Evolutionary conservation across 1,140 invertebrate species (phyloP), one percentile per base, ranked within the genome.

Genomic region (Microplitis mediator): DNA sequence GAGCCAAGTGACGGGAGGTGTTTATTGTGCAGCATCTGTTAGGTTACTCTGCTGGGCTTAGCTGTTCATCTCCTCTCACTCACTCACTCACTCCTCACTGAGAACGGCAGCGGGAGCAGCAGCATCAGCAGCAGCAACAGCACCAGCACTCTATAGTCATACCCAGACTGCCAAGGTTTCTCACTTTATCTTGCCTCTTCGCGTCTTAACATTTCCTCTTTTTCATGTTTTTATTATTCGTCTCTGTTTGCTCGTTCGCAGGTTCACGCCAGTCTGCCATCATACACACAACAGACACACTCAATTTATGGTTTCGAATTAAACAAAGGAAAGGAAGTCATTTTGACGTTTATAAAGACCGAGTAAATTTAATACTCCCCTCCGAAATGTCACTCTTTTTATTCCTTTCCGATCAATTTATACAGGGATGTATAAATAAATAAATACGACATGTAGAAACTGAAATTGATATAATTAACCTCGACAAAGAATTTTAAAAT

Each of bases 11-110:
- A 86, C 85, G 85, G 83, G 82, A 86, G 85, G 84, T 86, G 85
- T 87, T 87, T 87, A 87, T 86, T 86, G 84, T 85, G 83, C 82
- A 84, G 84, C 85, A 86, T 87, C 85, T 86, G 85, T 85, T 87
- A 84, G 82, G 80, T 82, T 82, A 80, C 80, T 82, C 80, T 23
- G 23, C 2, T 75, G 73, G 79, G 80, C 68, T 65, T 62, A 0
- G 32, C 51, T 50, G 14, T 58, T 50, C 52, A 39, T 63, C 62
- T 64, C 69, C 60, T 65, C 61, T 66, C 39, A 62, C 69, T 74
- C 71, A 60, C 52, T 70, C 61, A 31, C 66, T n/a, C n/a, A n/a
- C n/a, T n/a, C n/a, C n/a, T n/a, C n/a, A n/a, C n/a, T n/a, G n/a
- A n/a, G n/a, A n/a, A n/a, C 23, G 23, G 23, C 23, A 23, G 2